A percentile compares a stretch with the other conserved stretches of the same genome.
Conservation (phyloP, 2,113 vertebrate genomes). For the Pelecanoides urinatrix region DNA sequence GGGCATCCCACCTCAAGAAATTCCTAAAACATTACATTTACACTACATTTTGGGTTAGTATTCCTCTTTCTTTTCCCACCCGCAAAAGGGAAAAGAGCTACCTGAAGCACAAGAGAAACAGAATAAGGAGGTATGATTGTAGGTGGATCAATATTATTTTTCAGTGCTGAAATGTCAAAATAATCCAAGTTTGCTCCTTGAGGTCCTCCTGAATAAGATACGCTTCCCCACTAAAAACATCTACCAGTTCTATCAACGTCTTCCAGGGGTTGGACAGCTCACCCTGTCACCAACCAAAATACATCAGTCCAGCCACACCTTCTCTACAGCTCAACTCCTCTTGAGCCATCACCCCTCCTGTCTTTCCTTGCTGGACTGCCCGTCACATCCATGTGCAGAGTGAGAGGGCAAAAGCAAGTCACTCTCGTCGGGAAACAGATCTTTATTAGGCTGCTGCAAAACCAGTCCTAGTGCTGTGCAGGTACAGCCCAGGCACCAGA, state of each 20-base stretch:
- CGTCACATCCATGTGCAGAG: neutral
- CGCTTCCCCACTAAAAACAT: neutral
- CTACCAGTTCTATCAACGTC: fast-evolving
- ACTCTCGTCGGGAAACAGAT: neutral
- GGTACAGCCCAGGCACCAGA: neutral
- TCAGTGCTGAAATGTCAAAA: neutral
- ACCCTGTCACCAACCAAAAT: neutral
- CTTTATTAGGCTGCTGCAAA: neutral
- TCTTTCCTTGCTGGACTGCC: neutral
- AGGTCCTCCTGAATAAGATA: neutral
- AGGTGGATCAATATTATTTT: neutral
- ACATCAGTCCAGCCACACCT: neutral
- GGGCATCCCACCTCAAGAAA: neutral
- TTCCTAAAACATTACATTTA: neutral
- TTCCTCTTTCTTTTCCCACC: neutral
- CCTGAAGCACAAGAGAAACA: neutral
- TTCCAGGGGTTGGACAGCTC: neutral
- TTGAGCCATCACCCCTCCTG: neutral
- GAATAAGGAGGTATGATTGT: neutral
- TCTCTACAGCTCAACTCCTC: neutral
- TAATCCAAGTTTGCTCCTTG: neutral
- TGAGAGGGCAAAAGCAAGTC: neutral
- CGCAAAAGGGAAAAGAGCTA: neutral
- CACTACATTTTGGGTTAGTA: neutral
- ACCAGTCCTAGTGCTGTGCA: neutral